Evolutionary conservation across 2,113 vertebrate species (phyloP), one percentile per base, ranked within the genome.

Genomic region (Cromileptes altivelis): DNA sequence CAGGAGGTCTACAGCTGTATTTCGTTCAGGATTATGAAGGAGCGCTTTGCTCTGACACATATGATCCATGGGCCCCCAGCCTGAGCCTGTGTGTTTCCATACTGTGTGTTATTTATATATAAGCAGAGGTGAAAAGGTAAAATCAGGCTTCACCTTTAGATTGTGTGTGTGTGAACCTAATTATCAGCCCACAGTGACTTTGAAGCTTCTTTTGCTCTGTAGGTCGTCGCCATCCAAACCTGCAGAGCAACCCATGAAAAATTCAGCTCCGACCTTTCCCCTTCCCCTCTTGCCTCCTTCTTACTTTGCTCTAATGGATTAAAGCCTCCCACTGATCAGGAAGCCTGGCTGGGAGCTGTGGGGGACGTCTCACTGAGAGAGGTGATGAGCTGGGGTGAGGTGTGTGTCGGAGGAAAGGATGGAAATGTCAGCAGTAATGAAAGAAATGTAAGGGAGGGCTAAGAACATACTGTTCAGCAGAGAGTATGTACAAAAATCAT

Each of bases 241-340:
- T 71, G 87, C 86, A 78, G 91, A 88, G 89, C 79, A 60, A 58
- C 79, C 33, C 92, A 95, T 96, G 45, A 96, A 96, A 95, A 91
- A 96, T 96, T 92, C 89, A 96, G 78, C 65, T 68, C 50, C 82
- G 91, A 94, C 94, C 94, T 95, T 95, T 94, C 63, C 75, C 75
- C 78, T 85, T 75, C 30, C 81, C 69, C 77, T 74, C 40, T 80
- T 13, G 8, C 79, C 71, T 70, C 82, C 83, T 80, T 81, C 78
- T 70, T 21, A 11, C 85, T 83, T 58, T 72, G 73, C 84, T 80
- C 58, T 70, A 61, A 74, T 70, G 74, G 84, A 87, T 85, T 83
- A 88, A 80, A 82, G 50, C 18, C 84, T 85, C 89, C 90, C 23
- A 57, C 75, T 82, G 90, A 55, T 81, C 89, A 89, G 87, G 90